Evolutionary conservation across 2,113 vertebrate genomes (phyloP).

Genomic region (Fulmarus glacialis): DNA sequence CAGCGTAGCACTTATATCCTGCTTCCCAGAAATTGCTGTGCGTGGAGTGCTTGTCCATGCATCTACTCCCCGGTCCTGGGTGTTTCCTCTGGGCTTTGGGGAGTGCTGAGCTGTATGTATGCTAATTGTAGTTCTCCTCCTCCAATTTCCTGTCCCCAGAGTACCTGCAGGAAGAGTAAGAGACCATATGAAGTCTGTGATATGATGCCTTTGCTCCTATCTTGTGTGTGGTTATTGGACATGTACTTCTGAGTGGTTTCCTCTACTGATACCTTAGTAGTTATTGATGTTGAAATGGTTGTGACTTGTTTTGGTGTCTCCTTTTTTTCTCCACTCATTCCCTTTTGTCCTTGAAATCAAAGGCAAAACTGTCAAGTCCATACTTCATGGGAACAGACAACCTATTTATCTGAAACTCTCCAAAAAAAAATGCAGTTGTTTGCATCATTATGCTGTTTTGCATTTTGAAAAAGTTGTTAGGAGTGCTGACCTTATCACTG

Average conservation of each 20-base stretch:
- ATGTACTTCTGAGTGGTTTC: neutral
- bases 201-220: neutral
- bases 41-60: neutral
- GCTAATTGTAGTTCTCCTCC: neutral
- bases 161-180: neutral
- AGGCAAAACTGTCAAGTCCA: neutral
- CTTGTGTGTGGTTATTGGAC: neutral
- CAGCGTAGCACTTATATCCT: rapidly evolving
- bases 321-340: rapidly evolving
- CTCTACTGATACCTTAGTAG: neutral
- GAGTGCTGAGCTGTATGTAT: neutral
- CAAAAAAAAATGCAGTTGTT: rapidly evolving
- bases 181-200: neutral
- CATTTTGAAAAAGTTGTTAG: neutral
- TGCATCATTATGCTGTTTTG: neutral
- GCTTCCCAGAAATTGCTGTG: neutral
- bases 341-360: neutral
- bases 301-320: neutral
- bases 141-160: neutral
- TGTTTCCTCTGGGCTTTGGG: neutral
- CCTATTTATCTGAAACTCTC: neutral
- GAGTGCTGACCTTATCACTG: neutral
- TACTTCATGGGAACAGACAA: neutral
- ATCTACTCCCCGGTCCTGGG: neutral
- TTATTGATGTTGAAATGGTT: neutral